Evolutionary conservation across 2,888 invertebrate species (phyloP), one percentile per base, ranked within the genome.

Genomic region (Magallana nippona): DNA sequence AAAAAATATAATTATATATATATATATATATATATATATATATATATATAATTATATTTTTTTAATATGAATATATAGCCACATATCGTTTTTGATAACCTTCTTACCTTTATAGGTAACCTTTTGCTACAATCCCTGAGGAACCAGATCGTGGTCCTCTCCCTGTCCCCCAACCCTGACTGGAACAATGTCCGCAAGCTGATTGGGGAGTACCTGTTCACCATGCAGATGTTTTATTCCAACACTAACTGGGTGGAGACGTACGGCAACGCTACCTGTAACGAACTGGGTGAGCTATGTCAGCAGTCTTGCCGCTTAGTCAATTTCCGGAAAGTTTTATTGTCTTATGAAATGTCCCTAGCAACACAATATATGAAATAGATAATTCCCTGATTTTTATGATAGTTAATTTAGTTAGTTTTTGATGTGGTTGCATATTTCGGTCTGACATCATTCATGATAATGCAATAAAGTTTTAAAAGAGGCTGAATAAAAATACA

Each of bases 171-270:
- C 0, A 83, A 81, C 5, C 86, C 88, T 1, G 86, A 89, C 78
- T 86, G 83, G 78, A 86, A 86, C 19, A 87, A 88, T 3, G 86
- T 89, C 8, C 82, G 90, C 1, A 88, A 89, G 85, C 82, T 88
- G 58, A 86, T 90, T 10, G 91, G 90, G 10, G 87, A 89, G 44
- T 90, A 86, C 62, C 87, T 91, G 15, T 90, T 89, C 79, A 83
- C 89, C 3, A 60, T 90, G 5, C 91, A 91, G 82, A 89, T 89
- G 87, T 91, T 91, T 82, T 91, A 91, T 85, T 90, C 90, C 78
- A 90, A 90, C 85, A 90, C 90, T 0, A 90, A 90, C 88, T 91
- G 90, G 90, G 85, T 89, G n/a, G 90, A 91, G 79, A 85, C 89
- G 79, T 62, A 63, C 2, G 81, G 81, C 11, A 84, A 77, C 3